These are phyloP conservation scores for Dendrolimus houi DNA, from an alignment of 2,888 invertebrate species.

Conservation along the genomic window DNA sequence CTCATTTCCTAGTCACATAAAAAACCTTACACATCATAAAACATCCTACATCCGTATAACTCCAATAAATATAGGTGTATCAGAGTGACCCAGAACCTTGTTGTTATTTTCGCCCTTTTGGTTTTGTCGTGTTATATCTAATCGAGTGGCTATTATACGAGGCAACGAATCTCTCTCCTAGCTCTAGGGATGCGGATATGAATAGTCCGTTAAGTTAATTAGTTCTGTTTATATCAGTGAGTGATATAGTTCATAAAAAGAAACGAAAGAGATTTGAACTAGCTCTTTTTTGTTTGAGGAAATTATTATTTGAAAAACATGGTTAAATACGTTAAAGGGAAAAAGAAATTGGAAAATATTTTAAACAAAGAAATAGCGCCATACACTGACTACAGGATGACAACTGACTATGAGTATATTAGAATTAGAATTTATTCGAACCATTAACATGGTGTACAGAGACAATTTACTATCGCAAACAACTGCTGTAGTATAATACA, in stretches of 20 bases:
- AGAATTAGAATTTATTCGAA: no score
- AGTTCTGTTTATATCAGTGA: not conserved
- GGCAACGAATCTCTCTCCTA: not conserved
- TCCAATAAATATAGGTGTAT: not conserved
- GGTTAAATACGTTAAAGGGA: no score
- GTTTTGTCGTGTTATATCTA: not conserved
- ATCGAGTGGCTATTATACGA: not conserved
- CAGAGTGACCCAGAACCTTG: not conserved
- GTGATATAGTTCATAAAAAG: not conserved
- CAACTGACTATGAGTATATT: no score
- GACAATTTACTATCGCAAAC: no score
- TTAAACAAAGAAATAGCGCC: no score
- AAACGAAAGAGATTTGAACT: no score
- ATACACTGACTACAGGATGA: no score
- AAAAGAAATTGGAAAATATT: no score
- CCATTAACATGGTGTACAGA: no score
- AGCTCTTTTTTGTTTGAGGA: no score
- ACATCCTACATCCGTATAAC: not conserved
- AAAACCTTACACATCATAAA: not conserved
- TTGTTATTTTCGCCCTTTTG: not conserved
- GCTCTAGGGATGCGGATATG: not conserved
- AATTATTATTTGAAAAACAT: no score
- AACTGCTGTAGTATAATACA: no score
- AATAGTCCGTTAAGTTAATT: not conserved
- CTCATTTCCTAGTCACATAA: not conserved